Percentiles rank a stretch among this genome's conserved stretches.
Conservation (phyloP, 2,113 vertebrate species). For the Poecile atricapillus region DNA sequence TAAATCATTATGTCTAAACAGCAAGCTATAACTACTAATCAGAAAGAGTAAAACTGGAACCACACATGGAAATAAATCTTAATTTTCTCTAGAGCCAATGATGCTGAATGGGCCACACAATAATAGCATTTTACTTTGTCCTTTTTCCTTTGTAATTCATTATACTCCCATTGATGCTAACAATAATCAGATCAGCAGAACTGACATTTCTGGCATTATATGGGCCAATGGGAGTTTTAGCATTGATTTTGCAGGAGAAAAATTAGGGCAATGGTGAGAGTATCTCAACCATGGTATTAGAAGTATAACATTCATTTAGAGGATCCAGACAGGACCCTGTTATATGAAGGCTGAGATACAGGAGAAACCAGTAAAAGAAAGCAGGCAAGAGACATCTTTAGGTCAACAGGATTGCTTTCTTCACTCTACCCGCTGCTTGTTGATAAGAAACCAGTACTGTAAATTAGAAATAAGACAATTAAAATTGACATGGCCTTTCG, state of each 20-base stretch:
- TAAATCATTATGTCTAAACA: constrained; percentile 47
- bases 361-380: background rate
- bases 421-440: background rate
- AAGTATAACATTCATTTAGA: background rate
- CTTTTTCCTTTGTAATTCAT: background rate
- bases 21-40: constrained; percentile 20
- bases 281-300: background rate
- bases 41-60: constrained; percentile 8
- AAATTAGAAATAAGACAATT: background rate
- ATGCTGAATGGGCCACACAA: constrained; percentile 4
- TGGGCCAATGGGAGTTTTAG: background rate
- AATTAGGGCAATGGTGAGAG: background rate
- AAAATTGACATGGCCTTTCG: background rate
- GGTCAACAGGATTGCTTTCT: background rate
- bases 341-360: background rate
- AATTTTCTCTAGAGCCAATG: constrained; percentile 2
- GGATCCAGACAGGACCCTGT: background rate
- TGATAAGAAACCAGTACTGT: background rate
- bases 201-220: background rate
- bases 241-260: background rate
- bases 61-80: constrained; percentile 23
- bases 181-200: background rate
- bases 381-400: background rate
- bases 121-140: constrained; percentile 11
- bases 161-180: background rate